Evolutionary conservation across 2,113 vertebrate species (phyloP).

Genomic region (Lepus timidus): DNA sequence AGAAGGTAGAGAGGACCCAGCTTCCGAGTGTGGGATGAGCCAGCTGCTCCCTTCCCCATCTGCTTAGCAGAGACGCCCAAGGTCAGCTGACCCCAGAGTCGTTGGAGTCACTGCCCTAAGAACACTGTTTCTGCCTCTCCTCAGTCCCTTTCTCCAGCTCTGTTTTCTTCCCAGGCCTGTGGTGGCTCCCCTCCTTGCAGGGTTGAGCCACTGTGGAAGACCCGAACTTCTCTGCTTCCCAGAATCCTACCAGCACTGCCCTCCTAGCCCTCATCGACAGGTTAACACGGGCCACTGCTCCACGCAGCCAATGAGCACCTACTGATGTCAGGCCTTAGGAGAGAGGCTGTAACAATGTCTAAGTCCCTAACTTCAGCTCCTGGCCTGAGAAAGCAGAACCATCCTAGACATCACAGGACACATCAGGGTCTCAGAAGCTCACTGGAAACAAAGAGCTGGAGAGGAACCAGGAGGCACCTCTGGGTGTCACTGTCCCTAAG

Average conservation of each 20-base stretch:
- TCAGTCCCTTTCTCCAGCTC: not conserved
- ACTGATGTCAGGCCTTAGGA: not conserved
- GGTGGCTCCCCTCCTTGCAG: not conserved
- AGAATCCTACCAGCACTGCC: not conserved
- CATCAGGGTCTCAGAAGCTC: not conserved
- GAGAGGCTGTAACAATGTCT: not conserved
- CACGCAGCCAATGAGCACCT: accelerated
- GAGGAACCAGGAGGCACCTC: not conserved
- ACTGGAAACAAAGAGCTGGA: not conserved
- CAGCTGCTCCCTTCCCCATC: not conserved
- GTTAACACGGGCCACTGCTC: too few species aligned
- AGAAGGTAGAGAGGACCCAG: not conserved
- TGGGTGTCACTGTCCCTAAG: not conserved
- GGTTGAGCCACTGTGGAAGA: not conserved
- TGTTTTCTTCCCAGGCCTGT: not conserved
- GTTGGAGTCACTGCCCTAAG: not conserved
- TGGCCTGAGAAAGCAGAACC: not conserved
- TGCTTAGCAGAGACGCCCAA: not conserved
- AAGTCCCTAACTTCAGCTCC: not conserved
- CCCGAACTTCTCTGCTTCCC: not conserved
- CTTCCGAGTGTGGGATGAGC: not conserved
- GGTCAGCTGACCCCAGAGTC: not conserved
- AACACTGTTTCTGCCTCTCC: not conserved
- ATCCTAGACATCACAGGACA: not conserved
- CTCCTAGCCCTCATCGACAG: not conserved